Evolutionary conservation across 2,888 invertebrate species (phyloP), one percentile per base, ranked within the genome.

Genomic region (Eupithecia tripunctaria): DNA sequence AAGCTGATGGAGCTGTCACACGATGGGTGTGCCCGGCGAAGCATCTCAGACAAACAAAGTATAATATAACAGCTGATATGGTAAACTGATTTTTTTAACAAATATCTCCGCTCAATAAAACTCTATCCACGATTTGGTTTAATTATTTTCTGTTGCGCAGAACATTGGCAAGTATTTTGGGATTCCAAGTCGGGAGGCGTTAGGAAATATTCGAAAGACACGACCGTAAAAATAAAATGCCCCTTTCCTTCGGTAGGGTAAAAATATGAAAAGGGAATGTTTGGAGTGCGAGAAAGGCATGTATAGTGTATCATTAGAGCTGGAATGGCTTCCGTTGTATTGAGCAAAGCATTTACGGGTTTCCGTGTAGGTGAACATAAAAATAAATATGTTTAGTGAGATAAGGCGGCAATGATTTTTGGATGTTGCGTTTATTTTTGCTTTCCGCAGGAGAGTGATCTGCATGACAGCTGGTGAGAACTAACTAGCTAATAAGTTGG

Each of bases 201-300:
- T 80, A 84, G 79, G 80, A 88, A 86, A 88, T 88, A 89, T 91
- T 89, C 82, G 84, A 81, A 86, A 90, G 87, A 90, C 85, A 86
- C 80, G 79, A 80, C 81, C 82, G 87, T 90, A 89, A 91, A 91
- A 91, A 88, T 89, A 90, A 91, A 91, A 89, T 82, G 84, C 83
- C 80, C 80, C 85, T 82, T 74, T 41, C 85, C 81, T 86, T 81
- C 56, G 47, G 83, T 79, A 75, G 86, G 84, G 84, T 82, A 85
- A 85, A 86, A 89, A 90, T 85, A 85, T 83, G 82, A 82, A 86
- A 86, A 83, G 81, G 85, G 85, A 86, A 90, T 88, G 84, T 83
- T 85, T 80, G 82, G 83, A 86, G 84, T 84, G 82, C 80, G 84
- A 80, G 82, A 81, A 82, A 82, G 81, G 68, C 80, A 75, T 81